These are phyloP conservation scores for Diogma glabrata DNA, from an alignment of 2,888 invertebrate species.

Conservation along the genomic window DNA sequence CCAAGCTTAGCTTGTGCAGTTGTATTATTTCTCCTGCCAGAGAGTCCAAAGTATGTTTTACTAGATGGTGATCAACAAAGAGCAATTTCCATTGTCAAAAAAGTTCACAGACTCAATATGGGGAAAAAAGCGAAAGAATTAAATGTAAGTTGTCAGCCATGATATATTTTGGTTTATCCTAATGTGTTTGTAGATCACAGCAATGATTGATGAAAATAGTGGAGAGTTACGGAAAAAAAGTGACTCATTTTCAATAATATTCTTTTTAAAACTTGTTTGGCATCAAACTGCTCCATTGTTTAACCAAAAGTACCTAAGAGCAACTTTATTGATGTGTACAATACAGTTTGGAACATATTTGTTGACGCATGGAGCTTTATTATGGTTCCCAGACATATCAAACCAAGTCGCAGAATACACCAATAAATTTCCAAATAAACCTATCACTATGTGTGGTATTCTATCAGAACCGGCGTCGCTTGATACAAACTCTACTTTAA, in stretches of 20 bases:
- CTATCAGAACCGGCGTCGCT: no score
- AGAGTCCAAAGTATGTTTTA: constrained; percentile 31
- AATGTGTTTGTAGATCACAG: background rate
- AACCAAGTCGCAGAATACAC: constrained; percentile 28
- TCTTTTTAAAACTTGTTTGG: no score
- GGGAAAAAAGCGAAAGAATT: constrained; percentile 22
- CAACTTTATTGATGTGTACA: constrained; percentile 26
- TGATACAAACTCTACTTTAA: no score
- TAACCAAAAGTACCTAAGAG: constrained; percentile 25
- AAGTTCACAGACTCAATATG: constrained; percentile 25
- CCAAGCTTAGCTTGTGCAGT: constrained; percentile 28
- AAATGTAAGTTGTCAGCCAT: no score
- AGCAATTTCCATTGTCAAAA: constrained; percentile 25
- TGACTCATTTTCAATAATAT: no score
- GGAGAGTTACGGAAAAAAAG: no score
- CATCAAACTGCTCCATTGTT: constrained; percentile 31
- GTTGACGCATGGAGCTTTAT: constrained; percentile 30
- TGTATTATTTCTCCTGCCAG: constrained; percentile 28
- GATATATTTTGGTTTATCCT: no score
- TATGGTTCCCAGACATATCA: constrained; percentile 33
- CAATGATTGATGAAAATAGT: background rate
- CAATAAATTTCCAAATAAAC: constrained; percentile 23
- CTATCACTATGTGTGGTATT: constrained; percentile 28
- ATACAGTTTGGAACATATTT: constrained; percentile 30
- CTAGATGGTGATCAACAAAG: constrained; percentile 25